Base-by-base conservation (phyloP, 2,113 vertebrate genomes). In the Scomber colias region DNA sequence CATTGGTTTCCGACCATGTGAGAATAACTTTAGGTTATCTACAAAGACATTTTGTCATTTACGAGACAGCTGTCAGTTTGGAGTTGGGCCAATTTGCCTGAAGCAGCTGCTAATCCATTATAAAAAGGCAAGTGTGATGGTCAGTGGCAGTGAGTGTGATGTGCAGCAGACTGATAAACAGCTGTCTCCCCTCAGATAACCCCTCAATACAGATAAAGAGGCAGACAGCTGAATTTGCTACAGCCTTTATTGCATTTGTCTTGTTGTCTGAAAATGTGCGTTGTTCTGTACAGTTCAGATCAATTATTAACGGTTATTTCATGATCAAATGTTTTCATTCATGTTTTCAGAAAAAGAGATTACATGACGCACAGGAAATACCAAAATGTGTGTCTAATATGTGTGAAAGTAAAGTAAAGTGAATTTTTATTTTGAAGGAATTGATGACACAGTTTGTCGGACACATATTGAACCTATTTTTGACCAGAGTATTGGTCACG, bases 101-200 rank as follows among this genome's bases (percentile, higher is more conserved):
- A 55, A 89, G 78, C 81, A 35, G 72, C 77, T 74, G 75, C 27
- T 71, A 55, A 70, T 69, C 71, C 17, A 45, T 49, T 45, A 44
- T 35, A 74, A 81, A 81, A 60, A 53, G 50, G 60, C 53, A 2
- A 74, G 48, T 4, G 60, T 61, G 61, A 17, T 72, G 1, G 65
- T 85, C 65, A 74, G 75, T 21, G 8, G 48, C 59, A 53, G 64
- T 11, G 2, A 50, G 44, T 68, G 83, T 61, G 67, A 84, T 31
- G 83, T 83, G 81, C 70, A 61, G 89, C 81, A 35, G 55, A 27
- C 77, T 57, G 89, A 90, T 86, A 90, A 90, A 87, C 85, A 86
- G 89, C 83, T 84, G 87, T 35, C 64, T 59, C 19, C 61, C 46
- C 82, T 67, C 71, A 69, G 88, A 92, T 90, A 90, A 81, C 71